A percentile compares a stretch with the other conserved stretches of the same genome.
Conservation (phyloP, 2,888 invertebrate species). For the Nematopogon swammerdamellus region DNA sequence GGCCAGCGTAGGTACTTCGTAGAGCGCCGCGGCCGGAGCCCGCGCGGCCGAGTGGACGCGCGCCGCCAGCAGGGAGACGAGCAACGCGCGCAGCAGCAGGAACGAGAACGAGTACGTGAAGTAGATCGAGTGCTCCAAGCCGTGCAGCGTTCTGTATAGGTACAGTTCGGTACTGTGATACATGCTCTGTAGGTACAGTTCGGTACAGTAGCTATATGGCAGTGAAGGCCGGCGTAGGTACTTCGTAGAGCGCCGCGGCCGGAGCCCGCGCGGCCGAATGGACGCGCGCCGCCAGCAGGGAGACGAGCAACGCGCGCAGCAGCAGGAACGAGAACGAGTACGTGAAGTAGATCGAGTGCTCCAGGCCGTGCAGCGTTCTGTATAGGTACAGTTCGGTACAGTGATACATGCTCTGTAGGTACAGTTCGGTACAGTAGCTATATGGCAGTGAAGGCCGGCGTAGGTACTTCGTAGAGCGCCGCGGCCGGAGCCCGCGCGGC, state of each 20-base stretch:
- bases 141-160: conserved; percentile 17
- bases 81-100: conserved; percentile 33
- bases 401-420: too few species aligned
- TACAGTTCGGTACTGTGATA: neutral
- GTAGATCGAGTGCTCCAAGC: conserved; percentile 30
- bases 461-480: conserved; percentile 37
- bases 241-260: conserved; percentile 31
- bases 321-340: conserved; percentile 46
- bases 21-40: conserved; percentile 29
- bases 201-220: too few species aligned
- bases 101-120: conserved; percentile 49
- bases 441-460: conserved; percentile 26
- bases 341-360: conserved; percentile 40
- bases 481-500: conserved; percentile 31
- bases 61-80: conserved; percentile 41
- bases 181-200: too few species aligned
- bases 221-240: conserved; percentile 33
- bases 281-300: conserved; percentile 42
- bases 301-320: conserved; percentile 35
- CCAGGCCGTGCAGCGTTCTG: conserved; percentile 18
- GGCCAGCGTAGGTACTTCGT: conserved; percentile 31
- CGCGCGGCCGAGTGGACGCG: conserved; percentile 42
- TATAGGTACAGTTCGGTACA: conserved; percentile 4
- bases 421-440: too few species aligned
- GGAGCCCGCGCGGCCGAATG: conserved; percentile 36